Percentiles rank a stretch among this genome's conserved stretches.
Conservation (phyloP, 2,113 vertebrate species). For the Pelodiscus sinensis region DNA sequence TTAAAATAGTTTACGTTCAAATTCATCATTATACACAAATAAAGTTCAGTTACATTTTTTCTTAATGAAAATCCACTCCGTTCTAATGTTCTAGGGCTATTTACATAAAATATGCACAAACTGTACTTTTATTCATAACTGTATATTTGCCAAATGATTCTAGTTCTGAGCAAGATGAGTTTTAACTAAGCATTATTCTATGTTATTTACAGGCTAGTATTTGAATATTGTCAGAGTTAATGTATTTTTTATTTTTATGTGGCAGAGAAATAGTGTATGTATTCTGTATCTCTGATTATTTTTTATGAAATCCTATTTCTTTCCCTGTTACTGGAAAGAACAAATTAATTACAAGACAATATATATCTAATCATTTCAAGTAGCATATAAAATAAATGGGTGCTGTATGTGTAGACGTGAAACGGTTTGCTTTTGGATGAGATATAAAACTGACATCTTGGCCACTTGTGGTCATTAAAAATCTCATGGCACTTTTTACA, state of each 20-base stretch:
- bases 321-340: not conserved
- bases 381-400: conserved; percentile 18
- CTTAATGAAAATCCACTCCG: not conserved
- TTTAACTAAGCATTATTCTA: not conserved
- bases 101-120: not conserved
- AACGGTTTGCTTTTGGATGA: not conserved
- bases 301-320: not conserved
- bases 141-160: not conserved
- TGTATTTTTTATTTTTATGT: not conserved
- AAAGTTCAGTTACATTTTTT: not conserved
- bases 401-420: conserved; percentile 16
- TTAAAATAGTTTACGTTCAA: not conserved
- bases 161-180: not conserved
- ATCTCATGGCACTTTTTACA: not conserved
- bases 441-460: not conserved
- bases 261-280: not conserved
- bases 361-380: not conserved
- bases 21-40: not conserved
- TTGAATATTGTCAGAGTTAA: not conserved
- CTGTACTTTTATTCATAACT: not conserved
- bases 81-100: not conserved
- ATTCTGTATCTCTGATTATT: not conserved
- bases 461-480: not conserved
- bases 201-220: not conserved
- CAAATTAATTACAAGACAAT: conserved; percentile 5